phyloP scores from a whole-genome alignment of 37 sponge, comb jelly and placozoan species.

The Aphrocallistes beatrix region DNA sequence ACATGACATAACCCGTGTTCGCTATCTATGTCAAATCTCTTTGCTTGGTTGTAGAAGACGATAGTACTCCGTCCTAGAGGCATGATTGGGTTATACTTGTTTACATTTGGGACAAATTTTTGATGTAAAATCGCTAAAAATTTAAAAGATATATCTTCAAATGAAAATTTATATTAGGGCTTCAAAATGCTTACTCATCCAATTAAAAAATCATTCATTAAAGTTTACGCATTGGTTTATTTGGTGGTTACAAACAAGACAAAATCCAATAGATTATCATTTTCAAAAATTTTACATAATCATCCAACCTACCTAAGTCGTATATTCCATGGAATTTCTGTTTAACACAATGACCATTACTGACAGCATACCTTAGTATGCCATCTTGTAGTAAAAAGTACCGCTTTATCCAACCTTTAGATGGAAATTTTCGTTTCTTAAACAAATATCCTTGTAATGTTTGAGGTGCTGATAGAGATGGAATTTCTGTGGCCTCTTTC shows the following conservation, averaged over 20 bases:
- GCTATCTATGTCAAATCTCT: not conserved
- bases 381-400: not conserved
- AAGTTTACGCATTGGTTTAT: too few species aligned
- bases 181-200: too few species aligned
- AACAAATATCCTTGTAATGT: not conserved
- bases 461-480: not conserved
- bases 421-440: not conserved
- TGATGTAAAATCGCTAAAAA: not conserved
- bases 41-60: not conserved
- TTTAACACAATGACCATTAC: not conserved
- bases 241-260: too few species aligned
- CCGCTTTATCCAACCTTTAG: not conserved
- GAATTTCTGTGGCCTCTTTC: not conserved
- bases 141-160: not conserved
- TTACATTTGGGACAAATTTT: not conserved
- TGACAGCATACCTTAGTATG: not conserved
- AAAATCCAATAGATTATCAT: too few species aligned
- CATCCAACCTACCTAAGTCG: not conserved
- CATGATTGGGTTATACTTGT: not conserved
- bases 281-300: too few species aligned
- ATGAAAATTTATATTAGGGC: not conserved
- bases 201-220: too few species aligned
- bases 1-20: not conserved
- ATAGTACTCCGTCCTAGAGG: not conserved
- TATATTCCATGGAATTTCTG: not conserved